These are phyloP conservation scores for Tamandua tetradactyla DNA, from an alignment of 2,797 vertebrate genomes.

Conservation along the genomic window DNA sequence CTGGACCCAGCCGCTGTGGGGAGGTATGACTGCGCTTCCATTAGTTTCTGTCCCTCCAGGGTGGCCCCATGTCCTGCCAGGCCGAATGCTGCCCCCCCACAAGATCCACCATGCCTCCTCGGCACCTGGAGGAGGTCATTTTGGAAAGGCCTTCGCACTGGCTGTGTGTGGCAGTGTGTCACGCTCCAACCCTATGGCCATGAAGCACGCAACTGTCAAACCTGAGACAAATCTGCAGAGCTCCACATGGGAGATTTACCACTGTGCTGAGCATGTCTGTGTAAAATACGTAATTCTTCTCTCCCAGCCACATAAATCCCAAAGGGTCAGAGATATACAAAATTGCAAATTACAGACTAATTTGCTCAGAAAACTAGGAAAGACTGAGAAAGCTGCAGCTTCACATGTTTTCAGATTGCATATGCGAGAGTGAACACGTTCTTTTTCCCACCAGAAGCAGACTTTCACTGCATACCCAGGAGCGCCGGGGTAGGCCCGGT, in stretches of 20 bases:
- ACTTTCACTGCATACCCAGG: background rate
- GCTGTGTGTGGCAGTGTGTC: background rate
- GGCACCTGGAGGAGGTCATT: background rate
- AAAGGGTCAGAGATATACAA: slow-evolving; percentile 27
- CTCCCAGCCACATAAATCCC: slow-evolving; percentile 37
- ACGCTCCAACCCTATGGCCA: background rate
- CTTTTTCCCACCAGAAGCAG: background rate
- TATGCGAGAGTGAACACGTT: fast-evolving
- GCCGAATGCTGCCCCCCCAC: background rate
- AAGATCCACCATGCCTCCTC: fast-evolving
- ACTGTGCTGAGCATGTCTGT: background rate
- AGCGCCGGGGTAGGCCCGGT: fast-evolving
- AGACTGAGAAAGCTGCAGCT: slow-evolving; percentile 46
- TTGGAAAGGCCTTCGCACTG: background rate
- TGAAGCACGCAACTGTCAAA: background rate
- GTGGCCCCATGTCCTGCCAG: background rate
- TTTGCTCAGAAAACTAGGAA: slow-evolving; percentile 70
- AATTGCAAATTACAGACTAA: slow-evolving; percentile 40
- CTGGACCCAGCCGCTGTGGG: background rate
- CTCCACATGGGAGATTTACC: slow-evolving; percentile 66
- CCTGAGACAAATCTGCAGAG: background rate
- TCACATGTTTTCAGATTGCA: slow-evolving; percentile 34
- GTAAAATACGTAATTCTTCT: slow-evolving; percentile 50
- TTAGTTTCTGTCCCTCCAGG: slow-evolving; percentile 15
- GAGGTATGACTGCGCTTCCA: background rate